phyloP scores from a whole-genome alignment of 2,113 vertebrate genomes.

The Myotis brandtii region DNA sequence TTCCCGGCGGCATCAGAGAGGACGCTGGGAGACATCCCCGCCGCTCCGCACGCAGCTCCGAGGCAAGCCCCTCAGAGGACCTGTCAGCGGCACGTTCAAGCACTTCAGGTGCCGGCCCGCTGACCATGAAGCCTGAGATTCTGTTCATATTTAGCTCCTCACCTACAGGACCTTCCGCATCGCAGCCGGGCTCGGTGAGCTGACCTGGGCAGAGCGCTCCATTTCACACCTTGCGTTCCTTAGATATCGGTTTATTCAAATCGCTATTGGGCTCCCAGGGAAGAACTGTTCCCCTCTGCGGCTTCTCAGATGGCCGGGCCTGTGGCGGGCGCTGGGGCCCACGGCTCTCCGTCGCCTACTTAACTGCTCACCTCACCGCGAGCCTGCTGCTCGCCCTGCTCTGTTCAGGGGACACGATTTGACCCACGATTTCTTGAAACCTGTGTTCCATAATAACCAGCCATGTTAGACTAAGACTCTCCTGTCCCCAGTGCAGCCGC shows the following conservation, averaged over 20 bases:
- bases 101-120: constrained; percentile 64
- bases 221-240: constrained; percentile 57
- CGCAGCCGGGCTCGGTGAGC: constrained; percentile 77
- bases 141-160: constrained; percentile 81
- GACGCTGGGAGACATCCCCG: constrained; percentile 71
- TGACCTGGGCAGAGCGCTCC: constrained; percentile 73
- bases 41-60: constrained; percentile 59
- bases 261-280: constrained; percentile 75
- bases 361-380: neutral
- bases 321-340: no score
- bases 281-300: constrained; percentile 4
- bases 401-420: neutral
- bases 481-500: neutral
- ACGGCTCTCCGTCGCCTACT: neutral
- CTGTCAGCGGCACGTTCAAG: constrained; percentile 48
- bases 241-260: constrained; percentile 68
- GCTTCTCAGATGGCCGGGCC: no score
- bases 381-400: no score
- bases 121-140: constrained; percentile 75
- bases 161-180: constrained; percentile 73
- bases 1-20: constrained; percentile 65
- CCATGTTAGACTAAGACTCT: neutral
- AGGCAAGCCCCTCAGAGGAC: constrained; percentile 73
- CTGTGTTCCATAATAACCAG: neutral
- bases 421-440: neutral